Conservation (phyloP, 2,113 vertebrate species). For the Semicossyphus pulcher region DNA sequence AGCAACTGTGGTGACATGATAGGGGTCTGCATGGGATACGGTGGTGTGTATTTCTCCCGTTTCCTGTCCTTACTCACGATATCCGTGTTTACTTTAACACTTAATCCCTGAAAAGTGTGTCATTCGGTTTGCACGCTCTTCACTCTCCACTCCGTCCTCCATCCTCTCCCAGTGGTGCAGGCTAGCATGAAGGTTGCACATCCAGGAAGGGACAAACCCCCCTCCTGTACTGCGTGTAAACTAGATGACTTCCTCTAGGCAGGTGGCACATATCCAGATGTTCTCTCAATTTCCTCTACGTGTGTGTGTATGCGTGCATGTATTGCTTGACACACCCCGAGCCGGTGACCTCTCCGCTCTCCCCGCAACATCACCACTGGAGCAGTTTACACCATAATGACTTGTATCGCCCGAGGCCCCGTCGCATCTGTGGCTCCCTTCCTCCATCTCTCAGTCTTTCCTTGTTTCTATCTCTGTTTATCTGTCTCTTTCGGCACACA, state of each 20-base stretch:
- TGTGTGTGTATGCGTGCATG: constrained; percentile 67
- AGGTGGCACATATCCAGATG: constrained; percentile 82
- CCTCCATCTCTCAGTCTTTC: constrained; percentile 72
- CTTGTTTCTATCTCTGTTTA: constrained; percentile 50
- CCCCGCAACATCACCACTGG: constrained; percentile 75
- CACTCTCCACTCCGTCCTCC: constrained; percentile 77
- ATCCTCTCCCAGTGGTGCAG: constrained; percentile 75
- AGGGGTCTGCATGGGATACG: constrained; percentile 43
- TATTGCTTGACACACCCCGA: constrained; percentile 70
- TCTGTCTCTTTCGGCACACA: constrained; percentile 26
- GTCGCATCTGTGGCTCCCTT: constrained; percentile 81
- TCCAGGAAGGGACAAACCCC: constrained; percentile 78
- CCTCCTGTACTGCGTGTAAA: constrained; percentile 77
- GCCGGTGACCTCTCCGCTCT: constrained; percentile 77
- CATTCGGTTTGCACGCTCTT: constrained; percentile 81
- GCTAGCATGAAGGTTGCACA: constrained; percentile 79
- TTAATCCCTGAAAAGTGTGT: constrained; percentile 78
- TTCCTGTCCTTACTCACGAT: constrained; percentile 68
- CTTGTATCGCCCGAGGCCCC: constrained; percentile 82
- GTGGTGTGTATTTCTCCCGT: constrained; percentile 62
- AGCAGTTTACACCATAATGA: constrained; percentile 85
- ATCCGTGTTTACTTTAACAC: constrained; percentile 78
- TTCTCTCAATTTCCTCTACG: constrained; percentile 76
- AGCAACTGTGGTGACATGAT: constrained; percentile 68
- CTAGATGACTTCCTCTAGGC: constrained; percentile 84